Evolutionary conservation across 2,888 invertebrate species (phyloP), one percentile per base, ranked within the genome.

Genomic region (Caenorhabditis panamensis): DNA sequence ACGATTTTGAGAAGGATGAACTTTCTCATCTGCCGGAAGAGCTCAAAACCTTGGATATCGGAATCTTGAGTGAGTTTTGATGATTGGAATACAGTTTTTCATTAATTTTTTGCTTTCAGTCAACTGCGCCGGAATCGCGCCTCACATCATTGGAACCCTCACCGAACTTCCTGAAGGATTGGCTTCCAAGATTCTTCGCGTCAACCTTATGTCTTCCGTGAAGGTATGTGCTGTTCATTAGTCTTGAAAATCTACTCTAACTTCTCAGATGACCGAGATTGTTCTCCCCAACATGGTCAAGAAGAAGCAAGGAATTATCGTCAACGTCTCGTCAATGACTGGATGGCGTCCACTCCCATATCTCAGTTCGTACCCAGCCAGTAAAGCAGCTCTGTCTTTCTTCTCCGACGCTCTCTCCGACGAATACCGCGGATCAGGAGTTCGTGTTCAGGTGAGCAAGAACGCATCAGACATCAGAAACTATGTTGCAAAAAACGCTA

Each of bases 281-380:
- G 76, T 90, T 37, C 81, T 90, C 9, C 89, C 90, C 11, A 89
- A 89, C 28, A 91, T 91, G 90, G 51, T 88, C 8, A 71, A 89
- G 49, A 82, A 87, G 20, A 86, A 90, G 31, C 58, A 66, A n/a
- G 90, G 90, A 37, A 82, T 88, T 49, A 84, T 90, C 59, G 88
- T 90, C n/a, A 90, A 89, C 63, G 82, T 90, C 9, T 86, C 90
- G 3, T 90, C 90, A 1, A 88, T 90, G 82, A 90, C 89, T 18
- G 88, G 89, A 13, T 90, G 90, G 90, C 72, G 90, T 16, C 90
- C 90, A 22, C 82, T 90, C 26, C 90, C 90, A 31, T 90, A 90
- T 75, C 78, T 90, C 76, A 89, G 88, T 24, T 86, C 88, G 9
- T 90, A 90, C 58, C 90, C 90, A 16, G 89, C 89, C 0, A 86